These are phyloP conservation scores for Tuberolachnus salignus DNA, from an alignment of 2,888 invertebrate species.

Conservation along the genomic window DNA sequence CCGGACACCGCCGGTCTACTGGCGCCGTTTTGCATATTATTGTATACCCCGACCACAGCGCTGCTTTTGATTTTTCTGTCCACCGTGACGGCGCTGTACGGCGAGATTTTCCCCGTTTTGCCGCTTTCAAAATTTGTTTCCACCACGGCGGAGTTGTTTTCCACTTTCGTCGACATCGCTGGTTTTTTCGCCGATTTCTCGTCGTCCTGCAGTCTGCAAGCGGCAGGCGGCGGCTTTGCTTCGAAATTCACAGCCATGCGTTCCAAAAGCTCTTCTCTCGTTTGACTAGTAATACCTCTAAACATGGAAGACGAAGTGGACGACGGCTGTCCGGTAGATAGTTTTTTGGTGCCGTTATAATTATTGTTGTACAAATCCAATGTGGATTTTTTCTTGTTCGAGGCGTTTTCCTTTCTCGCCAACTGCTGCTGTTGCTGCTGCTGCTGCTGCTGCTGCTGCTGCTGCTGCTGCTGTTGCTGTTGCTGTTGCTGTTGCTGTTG, in stretches of 20 bases:
- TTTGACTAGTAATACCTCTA: constrained; percentile 31
- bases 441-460: neutral
- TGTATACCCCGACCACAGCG: neutral
- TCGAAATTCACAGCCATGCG: constrained; percentile 38
- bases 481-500: neutral
- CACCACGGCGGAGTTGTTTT: neutral
- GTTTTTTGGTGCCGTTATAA: constrained; percentile 33
- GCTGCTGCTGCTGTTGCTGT: neutral
- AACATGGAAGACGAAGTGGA: constrained; percentile 16
- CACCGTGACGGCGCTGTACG: neutral
- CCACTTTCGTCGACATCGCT: neutral
- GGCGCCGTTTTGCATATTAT: neutral
- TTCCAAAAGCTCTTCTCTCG: constrained; percentile 44
- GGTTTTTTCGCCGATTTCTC: neutral
- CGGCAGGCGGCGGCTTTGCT: neutral
- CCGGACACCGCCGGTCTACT: too few species aligned
- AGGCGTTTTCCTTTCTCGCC: neutral
- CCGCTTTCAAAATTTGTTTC: neutral
- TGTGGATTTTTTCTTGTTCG: constrained; percentile 25
- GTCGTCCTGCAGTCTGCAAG: neutral
- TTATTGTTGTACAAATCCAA: constrained; percentile 50
- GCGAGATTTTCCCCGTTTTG: too few species aligned
- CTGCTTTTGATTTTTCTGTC: neutral
- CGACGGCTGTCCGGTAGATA: neutral
- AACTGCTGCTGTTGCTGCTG: constrained; percentile 5